phyloP scores from a whole-genome alignment of 2,888 invertebrate genomes.

The Spisula solida region DNA sequence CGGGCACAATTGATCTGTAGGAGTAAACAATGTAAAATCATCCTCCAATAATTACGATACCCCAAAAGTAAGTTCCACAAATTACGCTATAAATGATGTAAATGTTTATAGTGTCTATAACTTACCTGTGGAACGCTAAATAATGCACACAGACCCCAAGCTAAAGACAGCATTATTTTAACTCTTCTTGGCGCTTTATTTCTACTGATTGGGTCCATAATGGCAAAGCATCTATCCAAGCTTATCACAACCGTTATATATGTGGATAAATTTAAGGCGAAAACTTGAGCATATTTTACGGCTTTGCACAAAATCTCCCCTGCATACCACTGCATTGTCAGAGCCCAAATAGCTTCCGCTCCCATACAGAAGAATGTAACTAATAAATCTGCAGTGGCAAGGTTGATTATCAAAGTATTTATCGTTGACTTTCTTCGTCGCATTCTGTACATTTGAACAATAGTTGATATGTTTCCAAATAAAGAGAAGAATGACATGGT shows the following conservation, averaged over 20 bases:
- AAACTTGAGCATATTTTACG: conserved; percentile 94
- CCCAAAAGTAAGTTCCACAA: no score
- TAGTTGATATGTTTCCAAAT: conserved; percentile 92
- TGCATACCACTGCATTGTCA: conserved; percentile 94
- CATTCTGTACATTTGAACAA: conserved; percentile 92
- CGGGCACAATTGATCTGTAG: no score
- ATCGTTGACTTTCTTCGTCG: conserved; percentile 87
- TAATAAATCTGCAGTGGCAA: conserved; percentile 94
- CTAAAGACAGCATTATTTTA: conserved; percentile 89
- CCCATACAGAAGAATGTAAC: conserved; percentile 94
- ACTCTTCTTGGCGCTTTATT: conserved; percentile 91
- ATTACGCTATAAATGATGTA: neutral
- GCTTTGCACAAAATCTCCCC: conserved; percentile 93
- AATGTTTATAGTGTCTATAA: neutral
- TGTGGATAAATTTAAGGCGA: conserved; percentile 94
- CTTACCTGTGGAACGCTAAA: conserved; percentile 94
- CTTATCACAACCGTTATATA: conserved; percentile 94
- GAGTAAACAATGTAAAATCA: no score
- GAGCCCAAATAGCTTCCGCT: conserved; percentile 94
- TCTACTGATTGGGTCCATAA: conserved; percentile 91
- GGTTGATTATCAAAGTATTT: conserved; percentile 93
- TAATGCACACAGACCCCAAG: conserved; percentile 92
- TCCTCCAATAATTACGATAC: no score
- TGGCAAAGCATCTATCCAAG: conserved; percentile 93
- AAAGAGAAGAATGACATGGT: conserved; percentile 92